phyloP scores from a whole-genome alignment of 2,888 invertebrate species.

The Dioctria rufipes region DNA sequence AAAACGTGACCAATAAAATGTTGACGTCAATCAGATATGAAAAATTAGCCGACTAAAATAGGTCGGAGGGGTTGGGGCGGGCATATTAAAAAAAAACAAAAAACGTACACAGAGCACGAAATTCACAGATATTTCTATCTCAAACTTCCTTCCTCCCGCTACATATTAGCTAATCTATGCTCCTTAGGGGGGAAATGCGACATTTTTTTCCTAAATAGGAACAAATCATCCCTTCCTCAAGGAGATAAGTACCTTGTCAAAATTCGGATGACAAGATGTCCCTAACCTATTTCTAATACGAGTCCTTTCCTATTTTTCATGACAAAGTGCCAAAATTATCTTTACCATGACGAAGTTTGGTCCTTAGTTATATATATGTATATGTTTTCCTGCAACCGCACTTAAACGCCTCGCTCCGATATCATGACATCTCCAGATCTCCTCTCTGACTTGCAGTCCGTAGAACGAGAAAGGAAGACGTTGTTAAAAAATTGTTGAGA shows the following conservation, averaged over 20 bases:
- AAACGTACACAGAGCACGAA: background rate
- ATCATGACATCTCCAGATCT: too few relatives aligned
- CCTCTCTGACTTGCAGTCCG: too few relatives aligned
- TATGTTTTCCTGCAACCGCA: too few relatives aligned
- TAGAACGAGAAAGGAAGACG: slow-evolving; percentile 4
- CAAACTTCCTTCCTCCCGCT: background rate
- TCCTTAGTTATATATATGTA: background rate
- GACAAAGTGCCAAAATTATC: slow-evolving; percentile 25
- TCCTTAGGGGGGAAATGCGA: background rate
- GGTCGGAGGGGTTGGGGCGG: background rate
- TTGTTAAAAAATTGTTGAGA: slow-evolving; percentile 31
- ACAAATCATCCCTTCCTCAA: background rate
- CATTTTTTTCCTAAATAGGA: slow-evolving; percentile 17
- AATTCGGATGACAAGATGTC: slow-evolving; percentile 29
- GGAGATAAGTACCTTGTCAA: slow-evolving; percentile 7
- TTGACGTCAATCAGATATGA: slow-evolving; percentile 26
- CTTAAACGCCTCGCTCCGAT: too few relatives aligned
- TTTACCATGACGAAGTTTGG: background rate
- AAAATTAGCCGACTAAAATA: slow-evolving; percentile 17
- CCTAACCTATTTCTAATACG: slow-evolving; percentile 15
- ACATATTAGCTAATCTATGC: too few relatives aligned
- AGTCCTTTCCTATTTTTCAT: slow-evolving; percentile 21
- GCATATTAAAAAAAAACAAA: slow-evolving; percentile 6
- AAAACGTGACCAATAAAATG: slow-evolving; percentile 37
- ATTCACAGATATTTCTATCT: background rate